Evolutionary conservation across 2,888 invertebrate species (phyloP), one percentile per base, ranked within the genome.

Genomic region (Cyclophora albipunctata): DNA sequence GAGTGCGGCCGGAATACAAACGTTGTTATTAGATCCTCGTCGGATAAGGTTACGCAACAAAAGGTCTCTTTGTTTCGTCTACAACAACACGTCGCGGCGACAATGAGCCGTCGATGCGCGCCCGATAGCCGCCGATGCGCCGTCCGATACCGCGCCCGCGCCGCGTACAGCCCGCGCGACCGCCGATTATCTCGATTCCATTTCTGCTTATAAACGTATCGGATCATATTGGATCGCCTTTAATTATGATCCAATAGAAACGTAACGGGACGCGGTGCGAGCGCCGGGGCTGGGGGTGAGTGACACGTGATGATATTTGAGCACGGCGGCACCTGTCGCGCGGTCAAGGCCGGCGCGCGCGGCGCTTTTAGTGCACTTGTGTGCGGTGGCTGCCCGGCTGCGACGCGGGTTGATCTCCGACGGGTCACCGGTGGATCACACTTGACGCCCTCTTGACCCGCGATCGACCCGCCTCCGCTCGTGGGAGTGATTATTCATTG

Each of bases 221-320:
- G 37, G 37, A 37, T 20, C 4, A 37, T 37, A 37, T 37, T 37
- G 37, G 37, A 37, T 37, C 37, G 37, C 4, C 5, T 37, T 37
- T 37, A 37, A 37, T 37, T 37, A 37, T 5, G 4, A 37, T 5
- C 37, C 4, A 42, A 7, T 42, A 42, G 42, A 50, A 46, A 48
- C 50, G 48, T 46, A 54, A 53, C 58, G 58, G 57, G 41, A 58
- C 51, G 50, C 7, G 51, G 20, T 20, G 20, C 52, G 51, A 57
- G 57, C 50, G 47, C 46, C 44, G 49, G 52, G 45, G 48, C 48
- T 50, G 64, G 64, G 75, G 81, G 80, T 79, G 78, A 81, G 66
- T 75, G 81, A 80, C 83, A 77, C 68, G 66, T 60, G 76, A 62
- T 79, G 81, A 74, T 82, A 78, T 81, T 81, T 74, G 67, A 41